Conservation (phyloP, 2,888 invertebrate species). For the Entomobrya multifasciata region DNA sequence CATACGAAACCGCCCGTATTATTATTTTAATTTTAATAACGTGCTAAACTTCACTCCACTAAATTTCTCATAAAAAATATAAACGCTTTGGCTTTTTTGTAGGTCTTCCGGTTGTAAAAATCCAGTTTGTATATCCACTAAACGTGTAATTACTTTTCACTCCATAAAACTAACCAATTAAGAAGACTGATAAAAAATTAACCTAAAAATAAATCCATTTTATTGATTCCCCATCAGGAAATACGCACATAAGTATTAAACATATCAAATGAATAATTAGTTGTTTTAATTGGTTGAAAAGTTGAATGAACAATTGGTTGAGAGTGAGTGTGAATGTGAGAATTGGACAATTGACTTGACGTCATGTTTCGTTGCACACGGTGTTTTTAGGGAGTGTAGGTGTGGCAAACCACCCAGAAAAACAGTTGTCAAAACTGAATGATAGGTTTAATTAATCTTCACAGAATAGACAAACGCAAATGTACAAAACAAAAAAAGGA, state of each 20-base stretch:
- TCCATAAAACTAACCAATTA: too few species aligned
- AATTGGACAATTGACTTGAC: not conserved
- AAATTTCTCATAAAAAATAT: too few species aligned
- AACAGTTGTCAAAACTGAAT: constrained; percentile 63
- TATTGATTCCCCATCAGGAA: too few species aligned
- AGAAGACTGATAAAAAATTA: too few species aligned
- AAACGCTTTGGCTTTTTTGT: not conserved
- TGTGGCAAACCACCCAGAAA: constrained; percentile 53
- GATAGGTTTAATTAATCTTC: constrained; percentile 64
- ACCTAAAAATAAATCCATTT: too few species aligned
- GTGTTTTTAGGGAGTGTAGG: too few species aligned
- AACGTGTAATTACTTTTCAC: not conserved
- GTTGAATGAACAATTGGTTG: too few species aligned
- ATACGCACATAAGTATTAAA: too few species aligned
- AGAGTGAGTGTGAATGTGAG: constrained; percentile 16
- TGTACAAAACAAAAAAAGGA: constrained; percentile 49
- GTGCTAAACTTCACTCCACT: too few species aligned
- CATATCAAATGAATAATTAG: too few species aligned
- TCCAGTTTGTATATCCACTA: not conserved
- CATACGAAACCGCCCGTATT: not conserved
- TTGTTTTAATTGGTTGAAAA: too few species aligned
- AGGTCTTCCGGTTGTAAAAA: not conserved
- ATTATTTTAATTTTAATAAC: not conserved
- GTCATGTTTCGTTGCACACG: constrained; percentile 19
- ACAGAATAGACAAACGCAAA: too few species aligned